Percentiles rank a stretch among this genome's conserved stretches.
phyloP scores from a whole-genome alignment of 2,113 vertebrate species.

The Azemiops feae region DNA sequence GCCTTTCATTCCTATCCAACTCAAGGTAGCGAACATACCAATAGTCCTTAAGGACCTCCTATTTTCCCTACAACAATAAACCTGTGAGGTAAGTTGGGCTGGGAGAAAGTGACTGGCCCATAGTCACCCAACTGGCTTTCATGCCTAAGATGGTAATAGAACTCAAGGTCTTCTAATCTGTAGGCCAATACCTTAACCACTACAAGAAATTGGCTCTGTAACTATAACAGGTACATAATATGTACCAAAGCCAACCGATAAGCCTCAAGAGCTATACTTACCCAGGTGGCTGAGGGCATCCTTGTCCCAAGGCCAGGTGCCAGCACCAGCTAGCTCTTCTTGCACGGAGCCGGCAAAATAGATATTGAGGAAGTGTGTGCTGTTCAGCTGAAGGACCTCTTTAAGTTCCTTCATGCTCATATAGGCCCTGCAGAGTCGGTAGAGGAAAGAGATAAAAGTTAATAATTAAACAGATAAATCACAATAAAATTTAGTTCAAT shows the following conservation, averaged over 20 bases:
- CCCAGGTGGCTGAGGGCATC: slow-evolving; percentile 88
- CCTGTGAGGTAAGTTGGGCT: background rate
- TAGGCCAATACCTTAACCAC: background rate
- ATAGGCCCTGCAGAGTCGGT: slow-evolving; percentile 78
- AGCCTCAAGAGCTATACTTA: slow-evolving; percentile 54
- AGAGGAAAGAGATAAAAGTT: background rate
- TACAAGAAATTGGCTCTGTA: background rate
- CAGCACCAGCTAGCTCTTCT: slow-evolving; percentile 90
- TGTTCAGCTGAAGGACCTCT: slow-evolving; percentile 84
- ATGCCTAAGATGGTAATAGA: background rate
- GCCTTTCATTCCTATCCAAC: background rate
- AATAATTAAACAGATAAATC: background rate
- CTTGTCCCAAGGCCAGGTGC: slow-evolving; percentile 98
- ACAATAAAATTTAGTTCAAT: background rate
- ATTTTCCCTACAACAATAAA: background rate
- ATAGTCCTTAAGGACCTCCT: background rate
- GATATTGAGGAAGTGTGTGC: slow-evolving; percentile 88
- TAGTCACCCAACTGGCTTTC: background rate
- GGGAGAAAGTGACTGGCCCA: background rate
- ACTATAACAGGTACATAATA: background rate
- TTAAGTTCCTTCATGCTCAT: slow-evolving; percentile 97
- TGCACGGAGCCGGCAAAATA: slow-evolving; percentile 92
- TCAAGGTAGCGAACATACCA: background rate
- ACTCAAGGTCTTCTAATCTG: background rate
- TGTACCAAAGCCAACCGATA: background rate